Evolutionary conservation across 2,113 vertebrate species (phyloP).

Genomic region (Oncorhynchus gorbuscha): DNA sequence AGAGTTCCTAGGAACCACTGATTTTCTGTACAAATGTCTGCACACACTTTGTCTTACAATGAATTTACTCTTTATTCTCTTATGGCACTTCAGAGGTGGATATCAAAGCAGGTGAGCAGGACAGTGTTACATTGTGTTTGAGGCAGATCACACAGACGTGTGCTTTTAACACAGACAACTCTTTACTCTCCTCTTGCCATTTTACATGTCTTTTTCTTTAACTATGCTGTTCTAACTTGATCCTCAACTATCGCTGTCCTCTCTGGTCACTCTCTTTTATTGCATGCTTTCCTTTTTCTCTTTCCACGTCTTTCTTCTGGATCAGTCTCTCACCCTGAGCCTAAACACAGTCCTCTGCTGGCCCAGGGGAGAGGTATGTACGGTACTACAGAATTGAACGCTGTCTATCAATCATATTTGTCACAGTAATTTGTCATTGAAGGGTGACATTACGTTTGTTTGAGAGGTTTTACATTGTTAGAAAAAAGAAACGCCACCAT

Average conservation of each 20-base stretch:
- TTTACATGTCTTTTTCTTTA: neutral
- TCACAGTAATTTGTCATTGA: too few relatives aligned
- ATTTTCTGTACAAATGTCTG: neutral
- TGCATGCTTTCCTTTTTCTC: conserved; percentile 1
- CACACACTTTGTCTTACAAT: neutral
- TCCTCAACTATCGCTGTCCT: neutral
- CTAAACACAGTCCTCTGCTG: conserved; percentile 45
- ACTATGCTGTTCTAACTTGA: neutral
- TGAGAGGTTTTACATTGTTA: too few relatives aligned
- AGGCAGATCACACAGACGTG: conserved; percentile 8
- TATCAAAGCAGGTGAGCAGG: conserved; percentile 58
- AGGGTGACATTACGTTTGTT: too few relatives aligned
- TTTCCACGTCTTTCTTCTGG: conserved; percentile 26
- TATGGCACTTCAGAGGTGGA: conserved; percentile 44
- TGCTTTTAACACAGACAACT: neutral
- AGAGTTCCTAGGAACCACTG: too few relatives aligned
- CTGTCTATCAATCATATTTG: too few relatives aligned
- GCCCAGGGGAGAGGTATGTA: too few relatives aligned
- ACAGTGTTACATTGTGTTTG: neutral
- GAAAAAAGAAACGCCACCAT: too few relatives aligned
- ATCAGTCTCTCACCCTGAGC: conserved; percentile 56
- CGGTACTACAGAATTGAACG: too few relatives aligned
- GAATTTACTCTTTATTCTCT: conserved; percentile 7
- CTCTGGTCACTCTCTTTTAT: neutral
- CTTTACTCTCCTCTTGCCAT: neutral